These are phyloP conservation scores for Tetrax tetrax DNA, from an alignment of 2,113 vertebrate species.

Conservation along the genomic window DNA sequence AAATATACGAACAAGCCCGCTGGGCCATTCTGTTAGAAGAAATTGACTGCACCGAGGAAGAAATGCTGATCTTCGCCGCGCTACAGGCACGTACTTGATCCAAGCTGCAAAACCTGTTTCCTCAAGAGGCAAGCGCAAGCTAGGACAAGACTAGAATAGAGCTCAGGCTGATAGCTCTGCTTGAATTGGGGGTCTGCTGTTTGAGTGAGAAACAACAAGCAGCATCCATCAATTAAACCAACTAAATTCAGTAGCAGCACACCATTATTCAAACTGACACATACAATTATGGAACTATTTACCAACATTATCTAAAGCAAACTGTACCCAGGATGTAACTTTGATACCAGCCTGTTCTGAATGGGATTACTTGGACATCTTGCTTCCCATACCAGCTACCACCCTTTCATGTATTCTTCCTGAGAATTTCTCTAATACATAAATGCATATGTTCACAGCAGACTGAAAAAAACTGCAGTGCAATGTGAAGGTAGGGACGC, in stretches of 20 bases:
- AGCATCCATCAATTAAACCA: not conserved
- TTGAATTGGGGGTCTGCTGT: not conserved
- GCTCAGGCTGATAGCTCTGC: not conserved
- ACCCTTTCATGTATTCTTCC: not conserved
- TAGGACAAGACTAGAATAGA: constrained; percentile 42
- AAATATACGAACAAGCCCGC: constrained; percentile 94
- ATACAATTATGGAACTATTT: not conserved
- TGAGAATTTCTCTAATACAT: not conserved
- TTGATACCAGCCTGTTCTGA: not conserved
- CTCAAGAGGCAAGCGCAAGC: constrained; percentile 8
- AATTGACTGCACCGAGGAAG: constrained; percentile 97
- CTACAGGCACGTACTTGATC: constrained; percentile 83
- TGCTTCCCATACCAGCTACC: not conserved
- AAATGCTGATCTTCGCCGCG: constrained; percentile 97
- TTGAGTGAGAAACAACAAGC: not conserved
- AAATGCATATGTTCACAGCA: not conserved
- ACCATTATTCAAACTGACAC: not conserved
- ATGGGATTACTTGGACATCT: not conserved
- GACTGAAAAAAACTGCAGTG: not conserved
- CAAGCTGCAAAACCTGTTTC: constrained; percentile 21
- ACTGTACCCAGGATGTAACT: not conserved
- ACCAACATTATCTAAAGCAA: not conserved
- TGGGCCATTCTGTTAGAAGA: constrained; percentile 95
- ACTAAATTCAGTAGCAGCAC: not conserved
- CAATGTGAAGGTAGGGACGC: not conserved